These are phyloP conservation scores for Theristicus caerulescens DNA, from an alignment of 2,113 vertebrate species.

Conservation along the genomic window DNA sequence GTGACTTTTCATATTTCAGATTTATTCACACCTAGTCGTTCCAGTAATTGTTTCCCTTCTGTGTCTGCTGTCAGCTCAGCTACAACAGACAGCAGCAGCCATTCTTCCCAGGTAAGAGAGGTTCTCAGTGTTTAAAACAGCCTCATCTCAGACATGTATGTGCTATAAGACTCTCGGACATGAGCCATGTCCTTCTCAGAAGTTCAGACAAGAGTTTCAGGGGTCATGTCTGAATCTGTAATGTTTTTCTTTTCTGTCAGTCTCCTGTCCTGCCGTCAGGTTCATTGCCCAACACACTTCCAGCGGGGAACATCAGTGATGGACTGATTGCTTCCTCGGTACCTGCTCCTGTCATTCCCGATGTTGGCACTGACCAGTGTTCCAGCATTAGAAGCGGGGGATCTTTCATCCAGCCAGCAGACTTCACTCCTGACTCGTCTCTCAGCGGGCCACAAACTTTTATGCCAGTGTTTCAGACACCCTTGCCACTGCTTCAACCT, in stretches of 20 bases:
- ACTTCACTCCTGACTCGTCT: slow-evolving; percentile 59
- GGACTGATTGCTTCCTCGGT: slow-evolving; percentile 73
- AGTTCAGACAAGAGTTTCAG: neutral
- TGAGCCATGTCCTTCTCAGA: neutral
- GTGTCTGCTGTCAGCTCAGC: slow-evolving; percentile 76
- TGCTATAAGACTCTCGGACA: neutral
- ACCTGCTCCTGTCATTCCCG: slow-evolving; percentile 66
- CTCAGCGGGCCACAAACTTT: slow-evolving; percentile 66
- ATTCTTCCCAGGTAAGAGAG: slow-evolving; percentile 83
- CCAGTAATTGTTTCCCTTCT: slow-evolving; percentile 73
- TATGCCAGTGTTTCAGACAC: slow-evolving; percentile 65
- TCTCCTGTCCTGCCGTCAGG: slow-evolving; percentile 72
- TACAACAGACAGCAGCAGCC: slow-evolving; percentile 65
- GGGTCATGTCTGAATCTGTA: neutral
- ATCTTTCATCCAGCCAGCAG: slow-evolving; percentile 66
- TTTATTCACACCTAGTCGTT: slow-evolving; percentile 88
- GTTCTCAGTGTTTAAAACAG: neutral
- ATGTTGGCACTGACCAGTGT: slow-evolving; percentile 56
- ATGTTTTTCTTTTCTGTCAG: slow-evolving; percentile 61
- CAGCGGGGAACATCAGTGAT: slow-evolving; percentile 63
- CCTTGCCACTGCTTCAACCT: slow-evolving; percentile 62
- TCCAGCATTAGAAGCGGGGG: slow-evolving; percentile 34
- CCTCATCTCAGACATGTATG: neutral
- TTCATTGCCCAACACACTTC: slow-evolving; percentile 63
- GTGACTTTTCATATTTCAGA: slow-evolving; percentile 73